Base-by-base conservation (phyloP, 2,113 vertebrate species). In the Nothocercus julius region DNA sequence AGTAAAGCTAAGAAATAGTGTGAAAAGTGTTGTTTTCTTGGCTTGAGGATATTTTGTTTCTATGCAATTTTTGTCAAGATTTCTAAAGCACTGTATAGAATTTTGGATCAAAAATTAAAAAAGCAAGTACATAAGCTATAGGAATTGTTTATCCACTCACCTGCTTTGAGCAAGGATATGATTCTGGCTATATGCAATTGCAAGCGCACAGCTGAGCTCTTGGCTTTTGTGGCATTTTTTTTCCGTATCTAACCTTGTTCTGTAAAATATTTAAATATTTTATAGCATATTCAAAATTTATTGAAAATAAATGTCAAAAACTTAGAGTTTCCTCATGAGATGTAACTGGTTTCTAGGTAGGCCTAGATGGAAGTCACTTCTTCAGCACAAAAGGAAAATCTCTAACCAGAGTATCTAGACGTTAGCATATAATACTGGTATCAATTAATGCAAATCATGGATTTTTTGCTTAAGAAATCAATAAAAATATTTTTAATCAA, bases 101-200 rank as follows among this genome's bases (percentile, higher is more conserved):
- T 17, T n/a, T 73, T 30, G 5, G 3, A 53, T 53, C 51, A 53
- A 53, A 64, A 67, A 89, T 62, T 22, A 8, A 53, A 75, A 75
- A 32, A 66, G 10, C 0, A 1, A 75, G 51, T 15, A 22, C 0
- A 1, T 51, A 25, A 4, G 5, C 9, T 61, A 19, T 66, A 32
- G 58, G 34, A 91, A 61, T 54, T 75, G 16, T 56, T 85, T 88
- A 56, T 40, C 70, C 17, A 16, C 14, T 73, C 61, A 15, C 11
- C 11, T 77, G 7, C 11, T 78, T 72, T 89, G 30, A 85, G 9
- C 11, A 69, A 44, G 30, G 32, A 36, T 15, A 21, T 79, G n/a
- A 76, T 73, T 92, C 38, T 70, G 45, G 22, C 45, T 79, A 21
- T 51, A 7, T n/a, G 11, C 5, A 49, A 21, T 21, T 34, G 32